Conservation (phyloP, 2,113 vertebrate genomes). For the Brachypodius melanocephalos region DNA sequence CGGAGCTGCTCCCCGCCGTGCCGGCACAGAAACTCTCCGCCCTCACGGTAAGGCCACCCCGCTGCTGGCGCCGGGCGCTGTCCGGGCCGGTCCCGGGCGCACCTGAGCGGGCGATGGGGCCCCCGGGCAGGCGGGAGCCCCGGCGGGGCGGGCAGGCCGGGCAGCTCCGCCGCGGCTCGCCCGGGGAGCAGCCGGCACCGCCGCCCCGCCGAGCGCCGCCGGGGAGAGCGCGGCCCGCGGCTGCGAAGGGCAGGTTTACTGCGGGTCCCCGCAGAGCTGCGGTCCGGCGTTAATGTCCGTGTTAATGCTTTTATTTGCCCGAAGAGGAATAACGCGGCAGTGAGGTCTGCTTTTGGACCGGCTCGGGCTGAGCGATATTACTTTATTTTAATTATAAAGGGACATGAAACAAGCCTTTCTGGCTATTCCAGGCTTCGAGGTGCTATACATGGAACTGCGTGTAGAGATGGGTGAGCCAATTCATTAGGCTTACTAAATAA, state of each 20-base stretch:
- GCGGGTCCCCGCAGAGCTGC: background rate
- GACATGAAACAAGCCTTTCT: background rate
- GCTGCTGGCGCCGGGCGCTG: background rate
- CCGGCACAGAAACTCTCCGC: constrained; percentile 75
- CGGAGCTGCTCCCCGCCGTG: constrained; percentile 53
- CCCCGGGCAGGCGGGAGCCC: background rate
- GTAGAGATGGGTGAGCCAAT: constrained; percentile 22
- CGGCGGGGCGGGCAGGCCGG: background rate
- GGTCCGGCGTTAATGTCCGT: background rate
- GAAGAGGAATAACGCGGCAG: background rate
- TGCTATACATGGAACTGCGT: constrained; percentile 22
- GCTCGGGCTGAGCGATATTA: background rate
- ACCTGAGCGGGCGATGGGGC: background rate
- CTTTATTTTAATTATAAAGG: constrained; percentile 1
- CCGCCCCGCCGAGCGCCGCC: background rate
- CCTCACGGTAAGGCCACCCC: constrained; percentile 70
- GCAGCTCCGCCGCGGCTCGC: background rate
- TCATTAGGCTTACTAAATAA: constrained; percentile 53
- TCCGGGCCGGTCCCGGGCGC: background rate
- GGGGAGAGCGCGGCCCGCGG: background rate
- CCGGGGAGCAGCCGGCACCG: background rate
- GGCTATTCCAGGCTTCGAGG: background rate
- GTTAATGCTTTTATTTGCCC: background rate
- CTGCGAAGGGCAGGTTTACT: background rate
- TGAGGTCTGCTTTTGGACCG: background rate